Evolutionary conservation across 2,888 invertebrate genomes (phyloP).

Genomic region (Hyalella azteca): DNA sequence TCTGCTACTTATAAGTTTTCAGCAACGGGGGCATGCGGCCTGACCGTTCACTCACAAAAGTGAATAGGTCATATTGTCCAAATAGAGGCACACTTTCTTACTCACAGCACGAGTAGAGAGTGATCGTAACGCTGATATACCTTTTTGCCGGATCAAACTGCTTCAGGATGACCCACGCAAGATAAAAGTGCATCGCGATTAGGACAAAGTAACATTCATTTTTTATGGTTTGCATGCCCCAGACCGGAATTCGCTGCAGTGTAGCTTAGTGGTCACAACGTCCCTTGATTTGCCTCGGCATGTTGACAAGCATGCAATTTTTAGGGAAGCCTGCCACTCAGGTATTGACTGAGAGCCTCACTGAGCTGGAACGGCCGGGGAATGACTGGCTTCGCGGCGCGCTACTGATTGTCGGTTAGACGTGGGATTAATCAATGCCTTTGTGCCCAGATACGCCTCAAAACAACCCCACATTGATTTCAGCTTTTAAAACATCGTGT

Average conservation of each 20-base stretch:
- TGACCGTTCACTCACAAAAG: no score
- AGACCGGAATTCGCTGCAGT: background rate
- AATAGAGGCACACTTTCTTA: no score
- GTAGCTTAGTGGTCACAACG: background rate
- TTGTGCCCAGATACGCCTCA: background rate
- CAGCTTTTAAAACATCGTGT: no score
- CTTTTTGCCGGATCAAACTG: no score
- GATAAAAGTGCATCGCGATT: no score
- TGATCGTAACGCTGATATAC: no score
- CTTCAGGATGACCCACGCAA: no score
- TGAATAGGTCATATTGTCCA: no score
- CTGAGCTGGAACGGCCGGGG: background rate
- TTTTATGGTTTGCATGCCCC: background rate
- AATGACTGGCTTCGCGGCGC: background rate
- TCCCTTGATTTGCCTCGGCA: background rate
- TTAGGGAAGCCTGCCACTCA: background rate
- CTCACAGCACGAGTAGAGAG: no score
- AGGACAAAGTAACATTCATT: no score
- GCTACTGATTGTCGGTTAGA: background rate
- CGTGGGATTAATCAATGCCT: background rate
- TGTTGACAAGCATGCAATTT: conserved; percentile 36
- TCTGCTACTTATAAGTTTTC: no score
- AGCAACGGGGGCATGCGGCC: no score
- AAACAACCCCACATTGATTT: background rate
- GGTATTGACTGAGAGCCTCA: conserved; percentile 1